Base-by-base conservation (phyloP, 2,888 invertebrate species). In the Drosophila emarginata region DNA sequence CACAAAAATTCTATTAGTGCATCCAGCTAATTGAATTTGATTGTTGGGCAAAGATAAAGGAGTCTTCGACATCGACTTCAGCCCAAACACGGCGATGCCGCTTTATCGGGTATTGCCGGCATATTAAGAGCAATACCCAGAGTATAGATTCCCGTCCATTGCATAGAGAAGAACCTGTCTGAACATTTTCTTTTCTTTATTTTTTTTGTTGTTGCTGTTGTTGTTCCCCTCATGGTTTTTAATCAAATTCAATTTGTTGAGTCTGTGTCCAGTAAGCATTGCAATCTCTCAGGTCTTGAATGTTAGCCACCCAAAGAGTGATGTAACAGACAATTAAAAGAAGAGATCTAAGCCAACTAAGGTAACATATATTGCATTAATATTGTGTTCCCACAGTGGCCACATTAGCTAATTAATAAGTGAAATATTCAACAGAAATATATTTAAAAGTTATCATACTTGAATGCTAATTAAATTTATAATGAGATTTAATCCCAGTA, bases 171-270 rank as follows among this genome's bases (percentile, higher is more conserved):
- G 54, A 54, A 54, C 54, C 54, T 54, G 57, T 57, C 57, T 57
- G n/a, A 21, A 45, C 12, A 9, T 4, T 23, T 23, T 39, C 39
- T 32, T 39, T 39, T 56, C 18, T 18, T 40, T 12, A 2, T 11
- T 45, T 45, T 18, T 21, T 40, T 1, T 45, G 45, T 2, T 11
- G 32, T 9, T 32, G 32, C 2, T 32, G 7, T 9, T 9, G 9
- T 18, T 45, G 14, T 45, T 45, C 21, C 45, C 45, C 18, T 45
- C 45, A 21, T 12, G 54, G 32, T 54, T 54, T 54, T 54, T 54
- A 57, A 57, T 57, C 57, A 57, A 57, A 39, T 57, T 57, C 57
- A 37, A 57, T 57, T 57, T 39, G 39, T 39, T 57, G 57, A 37
- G 54, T 54, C 36, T 36, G 36, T 54, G 52, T 52, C 52, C 52